These are phyloP conservation scores for Eilema depressum DNA, from an alignment of 2,888 invertebrate species.

Conservation along the genomic window DNA sequence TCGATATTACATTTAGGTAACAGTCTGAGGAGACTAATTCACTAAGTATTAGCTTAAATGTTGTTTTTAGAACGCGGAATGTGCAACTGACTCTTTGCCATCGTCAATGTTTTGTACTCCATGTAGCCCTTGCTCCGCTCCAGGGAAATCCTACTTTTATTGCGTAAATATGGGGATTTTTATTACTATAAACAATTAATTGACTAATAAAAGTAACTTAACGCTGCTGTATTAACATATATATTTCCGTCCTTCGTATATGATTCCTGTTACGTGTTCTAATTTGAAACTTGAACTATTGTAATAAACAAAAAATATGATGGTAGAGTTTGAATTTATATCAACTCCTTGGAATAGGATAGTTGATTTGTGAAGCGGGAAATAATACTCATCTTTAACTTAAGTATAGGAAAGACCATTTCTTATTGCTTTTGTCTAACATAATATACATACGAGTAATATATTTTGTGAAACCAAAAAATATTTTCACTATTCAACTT, in stretches of 20 bases:
- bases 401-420: too few relatives aligned
- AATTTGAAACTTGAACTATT: background rate
- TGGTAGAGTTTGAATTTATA: background rate
- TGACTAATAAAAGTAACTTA: conserved; percentile 35
- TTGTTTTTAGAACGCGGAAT: conserved; percentile 77
- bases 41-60: conserved; percentile 57
- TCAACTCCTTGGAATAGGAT: too few relatives aligned
- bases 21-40: conserved; percentile 49
- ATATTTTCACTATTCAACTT: too few relatives aligned
- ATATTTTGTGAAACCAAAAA: too few relatives aligned
- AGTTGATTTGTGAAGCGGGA: too few relatives aligned
- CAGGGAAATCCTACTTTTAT: conserved; percentile 81
- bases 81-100: conserved; percentile 74
- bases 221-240: conserved; percentile 39
- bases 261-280: conserved; percentile 16
- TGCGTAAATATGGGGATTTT: conserved; percentile 81
- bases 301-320: background rate
- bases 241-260: conserved; percentile 13
- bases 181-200: conserved; percentile 40
- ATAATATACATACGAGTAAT: too few relatives aligned
- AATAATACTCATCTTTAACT: too few relatives aligned
- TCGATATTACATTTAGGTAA: conserved; percentile 5
- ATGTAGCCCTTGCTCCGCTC: conserved; percentile 75
- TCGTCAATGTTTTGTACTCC: conserved; percentile 83
- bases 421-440: too few relatives aligned